Base-by-base conservation (phyloP, 2,113 vertebrate species). In the Xenopus borealis region DNA sequence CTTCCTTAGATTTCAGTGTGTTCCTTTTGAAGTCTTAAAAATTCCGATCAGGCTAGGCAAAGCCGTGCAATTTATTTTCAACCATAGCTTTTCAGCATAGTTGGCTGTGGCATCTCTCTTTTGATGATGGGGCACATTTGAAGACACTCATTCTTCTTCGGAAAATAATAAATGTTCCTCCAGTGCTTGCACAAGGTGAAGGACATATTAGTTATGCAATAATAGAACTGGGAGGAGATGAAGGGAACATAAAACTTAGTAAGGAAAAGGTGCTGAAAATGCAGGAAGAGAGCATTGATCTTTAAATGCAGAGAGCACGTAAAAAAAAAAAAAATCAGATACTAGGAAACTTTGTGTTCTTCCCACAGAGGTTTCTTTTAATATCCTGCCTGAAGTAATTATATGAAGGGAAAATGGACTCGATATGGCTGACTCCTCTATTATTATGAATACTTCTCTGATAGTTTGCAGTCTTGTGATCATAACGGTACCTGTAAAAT, bases 81-180 rank as follows among this genome's bases (percentile, higher is more conserved):
- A 17, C 47, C 19, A 27, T 62, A 68, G 55, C 47, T 68, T 23
- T 44, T 75, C 57, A 17, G 18, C 12, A 12, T 63, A 64, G 66
- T 55, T 64, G 57, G 74, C 59, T 13, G 62, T 57, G 66, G 58
- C 73, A 20, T 53, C 58, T 70, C 47, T 45, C 59, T 76, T 70
- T 76, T 70, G 67, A 76, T 76, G 74, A 64, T 67, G 46, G 74
- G 67, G 67, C 74, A 76, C 66, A 76, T 70, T 57, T 64, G 14
- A 57, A 61, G 67, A 63, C 46, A 45, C 61, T 18, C 73, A 68
- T 50, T 62, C 18, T 23, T 64, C 67, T 70, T 64, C n/a, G 12
- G 14, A 40, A 55, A 19, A 70, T 64, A 76, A 76, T 68, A 64
- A 76, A 76, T 76, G 66, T 76, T 76, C 66, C 59, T 76, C 66